Percentiles rank a stretch among this genome's conserved stretches.
Conservation (phyloP, 1,140 invertebrate species). For the Drosophila kikkawai region DNA sequence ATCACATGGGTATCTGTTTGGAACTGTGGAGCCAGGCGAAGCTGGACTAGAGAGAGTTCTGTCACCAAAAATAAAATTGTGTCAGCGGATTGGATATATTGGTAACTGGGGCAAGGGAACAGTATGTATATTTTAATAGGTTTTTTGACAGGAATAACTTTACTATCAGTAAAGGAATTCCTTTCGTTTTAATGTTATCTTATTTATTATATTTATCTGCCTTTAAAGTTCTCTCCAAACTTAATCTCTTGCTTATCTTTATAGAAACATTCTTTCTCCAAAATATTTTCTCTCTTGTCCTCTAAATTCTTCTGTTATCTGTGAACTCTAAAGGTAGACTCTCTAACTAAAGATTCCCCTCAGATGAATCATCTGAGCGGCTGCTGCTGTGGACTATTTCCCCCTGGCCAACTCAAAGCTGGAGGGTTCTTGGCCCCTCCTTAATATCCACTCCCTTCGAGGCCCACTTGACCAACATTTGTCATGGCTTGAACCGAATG, state of each 20-base stretch:
- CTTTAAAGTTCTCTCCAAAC: neutral
- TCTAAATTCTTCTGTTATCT: conserved; percentile 12
- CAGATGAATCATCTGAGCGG: conserved; percentile 15
- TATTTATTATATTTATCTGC: neutral
- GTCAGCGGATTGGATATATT: conserved; percentile 20
- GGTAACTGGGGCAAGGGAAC: neutral
- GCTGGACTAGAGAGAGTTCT: conserved; percentile 29
- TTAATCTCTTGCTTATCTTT: conserved; percentile 4
- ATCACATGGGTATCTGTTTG: conserved; percentile 31
- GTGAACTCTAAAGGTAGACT: neutral
- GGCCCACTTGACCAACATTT: conserved; percentile 60
- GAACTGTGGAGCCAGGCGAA: conserved; percentile 12
- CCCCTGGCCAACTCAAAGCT: conserved; percentile 16
- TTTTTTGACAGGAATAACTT: neutral
- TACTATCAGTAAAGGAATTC: neutral
- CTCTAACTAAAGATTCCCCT: conserved; percentile 1
- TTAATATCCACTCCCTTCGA: conserved; percentile 13
- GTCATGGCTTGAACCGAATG: conserved; percentile 54
- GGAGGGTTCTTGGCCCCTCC: conserved; percentile 36
- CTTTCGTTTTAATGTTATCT: neutral
- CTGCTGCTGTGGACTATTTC: conserved; percentile 22
- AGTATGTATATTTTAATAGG: neutral
- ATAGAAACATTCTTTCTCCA: neutral
- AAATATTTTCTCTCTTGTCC: neutral
- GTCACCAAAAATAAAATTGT: conserved; percentile 14